phyloP scores from a whole-genome alignment of 2,888 invertebrate species.

The Neria commutata region DNA sequence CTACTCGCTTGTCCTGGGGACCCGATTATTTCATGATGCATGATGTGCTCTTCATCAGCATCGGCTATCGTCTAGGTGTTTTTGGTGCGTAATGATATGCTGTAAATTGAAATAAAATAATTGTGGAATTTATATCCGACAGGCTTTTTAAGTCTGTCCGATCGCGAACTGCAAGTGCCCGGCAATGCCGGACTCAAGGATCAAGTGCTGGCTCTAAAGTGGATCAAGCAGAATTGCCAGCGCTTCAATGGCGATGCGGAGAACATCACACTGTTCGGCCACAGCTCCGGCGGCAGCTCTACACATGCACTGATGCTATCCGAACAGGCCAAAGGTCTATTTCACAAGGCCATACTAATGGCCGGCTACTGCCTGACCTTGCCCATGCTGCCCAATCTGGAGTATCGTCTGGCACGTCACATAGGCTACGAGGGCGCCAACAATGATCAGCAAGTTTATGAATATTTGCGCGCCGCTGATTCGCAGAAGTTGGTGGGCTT shows the following conservation, averaged over 20 bases:
- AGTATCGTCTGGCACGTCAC: slow-evolving; percentile 51
- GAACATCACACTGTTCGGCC: slow-evolving; percentile 64
- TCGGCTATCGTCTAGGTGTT: slow-evolving; percentile 63
- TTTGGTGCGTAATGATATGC: slow-evolving; percentile 45
- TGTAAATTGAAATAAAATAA: neutral
- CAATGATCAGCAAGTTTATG: slow-evolving; percentile 55
- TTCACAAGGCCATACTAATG: slow-evolving; percentile 57
- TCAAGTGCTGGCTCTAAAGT: slow-evolving; percentile 63
- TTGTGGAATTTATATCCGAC: neutral
- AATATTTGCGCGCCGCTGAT: slow-evolving; percentile 52
- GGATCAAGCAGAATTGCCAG: slow-evolving; percentile 63
- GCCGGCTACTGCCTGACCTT: slow-evolving; percentile 53
- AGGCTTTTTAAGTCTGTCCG: slow-evolving; percentile 64
- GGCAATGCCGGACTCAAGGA: slow-evolving; percentile 66
- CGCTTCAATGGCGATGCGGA: slow-evolving; percentile 63
- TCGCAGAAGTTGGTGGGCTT: slow-evolving; percentile 46
- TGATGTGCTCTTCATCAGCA: slow-evolving; percentile 58
- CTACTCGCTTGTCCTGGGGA: slow-evolving; percentile 45
- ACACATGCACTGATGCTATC: slow-evolving; percentile 63
- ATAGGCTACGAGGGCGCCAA: slow-evolving; percentile 54
- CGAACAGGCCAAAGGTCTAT: slow-evolving; percentile 60
- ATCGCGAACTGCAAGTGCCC: slow-evolving; percentile 62
- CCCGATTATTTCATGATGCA: slow-evolving; percentile 60
- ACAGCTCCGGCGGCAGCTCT: slow-evolving; percentile 64
- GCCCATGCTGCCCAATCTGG: slow-evolving; percentile 42